Evolutionary conservation across 2,888 invertebrate species (phyloP).

Genomic region (Dynastes hyllus): DNA sequence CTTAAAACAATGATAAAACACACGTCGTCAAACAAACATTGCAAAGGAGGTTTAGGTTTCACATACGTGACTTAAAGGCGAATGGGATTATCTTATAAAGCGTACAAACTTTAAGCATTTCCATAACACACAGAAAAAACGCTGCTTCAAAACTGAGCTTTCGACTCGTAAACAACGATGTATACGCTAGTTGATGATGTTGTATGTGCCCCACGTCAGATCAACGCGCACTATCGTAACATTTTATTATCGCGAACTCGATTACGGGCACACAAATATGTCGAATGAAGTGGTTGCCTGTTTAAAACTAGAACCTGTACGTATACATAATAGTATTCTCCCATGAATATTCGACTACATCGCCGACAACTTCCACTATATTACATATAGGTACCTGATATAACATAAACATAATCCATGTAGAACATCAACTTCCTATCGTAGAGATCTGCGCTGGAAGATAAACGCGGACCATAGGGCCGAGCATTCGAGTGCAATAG

Average conservation of each 20-base stretch:
- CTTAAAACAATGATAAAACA: no score
- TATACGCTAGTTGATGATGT: neutral
- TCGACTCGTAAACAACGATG: neutral
- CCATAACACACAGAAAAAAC: no score
- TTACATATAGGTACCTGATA: constrained; percentile 27
- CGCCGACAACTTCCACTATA: constrained; percentile 16
- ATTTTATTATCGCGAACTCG: constrained; percentile 7
- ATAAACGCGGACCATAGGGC: constrained; percentile 20
- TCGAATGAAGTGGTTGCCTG: neutral
- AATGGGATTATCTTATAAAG: no score
- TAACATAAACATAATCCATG: constrained; percentile 50
- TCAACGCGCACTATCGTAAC: constrained; percentile 2
- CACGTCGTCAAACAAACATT: no score
- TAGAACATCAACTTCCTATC: constrained; percentile 52
- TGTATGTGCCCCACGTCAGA: neutral
- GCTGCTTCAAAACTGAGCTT: no score
- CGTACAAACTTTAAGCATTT: no score
- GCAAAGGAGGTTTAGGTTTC: no score
- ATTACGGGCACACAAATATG: neutral
- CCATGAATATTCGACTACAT: constrained; percentile 6
- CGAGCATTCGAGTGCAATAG: constrained; percentile 41
- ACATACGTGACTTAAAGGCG: no score
- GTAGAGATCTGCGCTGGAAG: constrained; percentile 38
- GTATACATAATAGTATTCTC: constrained; percentile 4
- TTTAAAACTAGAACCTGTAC: constrained; percentile 6